Base-by-base conservation (phyloP, 2,888 invertebrate genomes). In the Athetis lepigone region DNA sequence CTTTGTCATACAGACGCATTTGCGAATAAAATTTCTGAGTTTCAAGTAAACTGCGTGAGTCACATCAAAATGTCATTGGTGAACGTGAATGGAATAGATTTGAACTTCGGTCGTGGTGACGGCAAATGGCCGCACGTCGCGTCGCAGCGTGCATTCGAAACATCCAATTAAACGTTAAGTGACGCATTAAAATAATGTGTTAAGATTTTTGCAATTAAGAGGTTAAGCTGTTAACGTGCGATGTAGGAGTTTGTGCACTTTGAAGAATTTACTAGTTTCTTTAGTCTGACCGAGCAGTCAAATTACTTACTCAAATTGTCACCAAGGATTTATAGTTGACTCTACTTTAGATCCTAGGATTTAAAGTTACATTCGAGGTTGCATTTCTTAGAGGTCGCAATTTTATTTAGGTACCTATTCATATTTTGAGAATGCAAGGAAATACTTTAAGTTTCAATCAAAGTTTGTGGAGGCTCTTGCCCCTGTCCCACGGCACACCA, bases 1-100 rank as follows among this genome's bases (percentile, higher is more conserved):
- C 58, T 72, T 39, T 23, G 72, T 72, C 77, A 73, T 76, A 72
- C 45, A 60, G 29, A 71, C 60, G 50, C 43, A 46, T 56, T 29
- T 21, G 36, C 36, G 77, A 51, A 68, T 58, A 65, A 76, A 80
- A 83, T 81, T 84, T 81, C 77, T 79, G 73, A 60, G 78, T 67
- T 71, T 85, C 63, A 78, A 82, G 86, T 85, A 85, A 84, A 79
- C 67, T 71, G 58, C 52, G 70, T 81, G 82, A 84, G 71, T 84
- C 86, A 85, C 76, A 72, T 59, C 67, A 60, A 81, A 71, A 76
- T 77, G 80, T 73, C 78, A 80, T 64, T 57, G 60, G 64, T 49
- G 42, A 58, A 85, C 84, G 84, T 84, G 87, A 47, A 74, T 50
- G 33, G 84, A 80, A 84, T 81, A 50, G 52, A 78, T 60, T 60